phyloP scores from a whole-genome alignment of 2,113 vertebrate genomes.

The Eulemur macaco region DNA sequence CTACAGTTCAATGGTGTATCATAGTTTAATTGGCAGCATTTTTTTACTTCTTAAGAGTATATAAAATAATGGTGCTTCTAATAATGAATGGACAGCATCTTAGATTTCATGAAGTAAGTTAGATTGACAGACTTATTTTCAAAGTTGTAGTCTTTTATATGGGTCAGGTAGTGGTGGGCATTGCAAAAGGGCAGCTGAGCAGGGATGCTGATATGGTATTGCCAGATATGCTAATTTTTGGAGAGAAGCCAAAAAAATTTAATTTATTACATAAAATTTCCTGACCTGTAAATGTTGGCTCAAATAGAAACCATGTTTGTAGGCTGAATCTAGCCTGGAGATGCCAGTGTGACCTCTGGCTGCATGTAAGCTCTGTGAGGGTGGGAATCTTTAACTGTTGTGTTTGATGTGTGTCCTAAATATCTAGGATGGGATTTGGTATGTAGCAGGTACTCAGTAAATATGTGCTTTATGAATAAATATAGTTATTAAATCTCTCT shows the following conservation, averaged over 20 bases:
- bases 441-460: not conserved
- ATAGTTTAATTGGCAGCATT: not conserved
- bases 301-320: not conserved
- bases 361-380: not conserved
- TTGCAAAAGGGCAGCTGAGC: not conserved
- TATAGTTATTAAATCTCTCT: not conserved
- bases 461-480: not conserved
- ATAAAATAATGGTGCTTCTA: not conserved
- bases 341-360: not conserved
- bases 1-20: not conserved
- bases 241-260: not conserved
- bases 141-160: not conserved
- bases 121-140: not conserved
- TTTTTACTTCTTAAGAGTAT: not conserved
- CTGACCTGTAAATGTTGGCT: not conserved
- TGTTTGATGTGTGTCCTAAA: not conserved
- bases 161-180: fast-evolving
- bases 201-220: too few species aligned
- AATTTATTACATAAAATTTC: not conserved
- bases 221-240: not conserved
- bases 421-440: not conserved
- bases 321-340: not conserved
- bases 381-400: not conserved
- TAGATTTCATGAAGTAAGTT: not conserved
- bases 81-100: not conserved